Percentiles rank a stretch among this genome's conserved stretches.
phyloP scores from a whole-genome alignment of 2,113 vertebrate genomes.

The Solenodon paradoxus region DNA sequence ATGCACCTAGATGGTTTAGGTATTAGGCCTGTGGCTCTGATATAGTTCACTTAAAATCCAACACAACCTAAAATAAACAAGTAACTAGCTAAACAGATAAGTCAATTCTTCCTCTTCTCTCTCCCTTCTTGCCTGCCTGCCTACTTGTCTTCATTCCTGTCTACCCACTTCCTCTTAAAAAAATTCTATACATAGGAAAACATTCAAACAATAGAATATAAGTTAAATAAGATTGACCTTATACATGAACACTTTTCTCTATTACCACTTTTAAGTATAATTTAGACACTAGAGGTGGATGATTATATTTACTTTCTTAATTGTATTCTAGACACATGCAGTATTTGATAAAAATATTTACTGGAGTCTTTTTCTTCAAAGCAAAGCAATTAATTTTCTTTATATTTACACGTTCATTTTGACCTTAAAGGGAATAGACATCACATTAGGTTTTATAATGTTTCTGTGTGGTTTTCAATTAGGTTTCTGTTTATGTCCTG shows the following conservation, averaged over 20 bases:
- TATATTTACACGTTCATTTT: background rate
- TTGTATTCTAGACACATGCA: background rate
- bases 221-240: background rate
- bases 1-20: too few species aligned
- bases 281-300: background rate
- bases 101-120: too few species aligned
- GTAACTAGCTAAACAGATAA: too few species aligned
- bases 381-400: conserved; percentile 41
- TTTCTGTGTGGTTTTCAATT: conserved; percentile 57
- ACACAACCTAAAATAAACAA: too few species aligned
- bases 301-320: background rate
- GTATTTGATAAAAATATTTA: conserved; percentile 28
- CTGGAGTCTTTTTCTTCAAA: background rate
- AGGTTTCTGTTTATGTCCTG: conserved; percentile 59
- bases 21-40: too few species aligned
- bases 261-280: conserved; percentile 3
- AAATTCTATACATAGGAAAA: conserved; percentile 15
- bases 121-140: too few species aligned
- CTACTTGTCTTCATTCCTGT: too few species aligned
- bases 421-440: conserved; percentile 35
- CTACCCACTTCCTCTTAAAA: too few species aligned
- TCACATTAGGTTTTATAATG: conserved; percentile 48
- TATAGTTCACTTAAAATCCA: too few species aligned
- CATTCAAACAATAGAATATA: background rate
- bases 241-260: background rate